phyloP scores from a whole-genome alignment of 2,888 invertebrate genomes.

The Drosophila neotestacea region DNA sequence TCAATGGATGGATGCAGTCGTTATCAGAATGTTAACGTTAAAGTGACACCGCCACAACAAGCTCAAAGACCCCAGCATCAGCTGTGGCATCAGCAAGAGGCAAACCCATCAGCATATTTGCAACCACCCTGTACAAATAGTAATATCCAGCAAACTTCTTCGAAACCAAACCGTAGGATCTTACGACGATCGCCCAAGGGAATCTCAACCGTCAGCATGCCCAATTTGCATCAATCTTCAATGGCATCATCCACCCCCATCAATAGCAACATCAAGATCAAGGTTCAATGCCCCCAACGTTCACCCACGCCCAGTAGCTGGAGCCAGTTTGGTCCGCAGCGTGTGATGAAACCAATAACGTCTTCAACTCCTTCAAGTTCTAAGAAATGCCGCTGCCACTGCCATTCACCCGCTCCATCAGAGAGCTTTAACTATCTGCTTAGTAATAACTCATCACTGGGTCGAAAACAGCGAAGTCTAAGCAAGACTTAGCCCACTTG shows the following conservation, averaged over 20 bases:
- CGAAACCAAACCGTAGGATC: neutral
- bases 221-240: conserved; percentile 31
- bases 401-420: neutral
- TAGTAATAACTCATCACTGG: neutral
- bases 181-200: conserved; percentile 15
- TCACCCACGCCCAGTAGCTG: conserved; percentile 6
- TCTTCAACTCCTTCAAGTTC: neutral
- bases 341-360: neutral
- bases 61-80: conserved; percentile 46
- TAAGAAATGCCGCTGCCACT: conserved; percentile 29
- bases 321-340: conserved; percentile 1
- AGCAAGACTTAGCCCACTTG: conserved; percentile 8
- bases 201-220: conserved; percentile 43
- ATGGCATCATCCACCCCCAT: neutral
- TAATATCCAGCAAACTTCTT: neutral
- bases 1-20: neutral
- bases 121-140: neutral
- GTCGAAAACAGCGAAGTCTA: conserved; percentile 15
- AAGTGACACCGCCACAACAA: neutral
- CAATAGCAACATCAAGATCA: neutral
- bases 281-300: neutral
- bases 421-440: conserved; percentile 1
- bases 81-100: conserved; percentile 47
- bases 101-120: neutral
- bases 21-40: neutral